phyloP scores from a whole-genome alignment of 2,113 vertebrate species.

The Tringa solitaria region DNA sequence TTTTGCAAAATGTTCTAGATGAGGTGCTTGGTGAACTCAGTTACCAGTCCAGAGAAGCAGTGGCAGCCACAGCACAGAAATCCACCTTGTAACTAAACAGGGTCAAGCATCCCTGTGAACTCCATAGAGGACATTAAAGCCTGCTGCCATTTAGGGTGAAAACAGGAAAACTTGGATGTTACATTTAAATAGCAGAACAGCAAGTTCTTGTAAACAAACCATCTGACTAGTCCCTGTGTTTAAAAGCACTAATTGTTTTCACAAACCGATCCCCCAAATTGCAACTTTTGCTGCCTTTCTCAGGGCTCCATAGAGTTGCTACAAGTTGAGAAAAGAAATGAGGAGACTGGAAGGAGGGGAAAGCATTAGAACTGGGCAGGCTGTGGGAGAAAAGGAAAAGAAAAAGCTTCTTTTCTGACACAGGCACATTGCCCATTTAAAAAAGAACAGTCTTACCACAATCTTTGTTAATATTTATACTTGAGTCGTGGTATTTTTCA shows the following conservation, averaged over 20 bases:
- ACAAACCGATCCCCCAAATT: background rate
- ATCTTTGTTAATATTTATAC: constrained; percentile 10
- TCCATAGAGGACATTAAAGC: background rate
- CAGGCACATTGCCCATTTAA: background rate
- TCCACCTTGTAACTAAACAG: background rate
- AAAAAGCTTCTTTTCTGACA: background rate
- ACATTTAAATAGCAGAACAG: background rate
- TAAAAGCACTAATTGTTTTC: constrained; percentile 4
- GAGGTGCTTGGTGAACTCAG: background rate
- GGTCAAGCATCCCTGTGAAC: background rate
- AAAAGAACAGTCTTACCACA: background rate
- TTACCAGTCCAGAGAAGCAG: background rate
- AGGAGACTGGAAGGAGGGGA: background rate
- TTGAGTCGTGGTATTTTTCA: background rate
- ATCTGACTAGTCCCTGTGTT: background rate
- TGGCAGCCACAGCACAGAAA: background rate
- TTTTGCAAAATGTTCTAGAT: background rate
- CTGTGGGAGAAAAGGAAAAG: background rate
- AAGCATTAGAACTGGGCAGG: background rate
- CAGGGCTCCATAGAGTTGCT: background rate
- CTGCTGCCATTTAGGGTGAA: background rate
- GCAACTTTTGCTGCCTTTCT: background rate
- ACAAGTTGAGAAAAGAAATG: background rate
- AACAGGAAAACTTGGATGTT: constrained; percentile 38
- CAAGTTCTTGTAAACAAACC: constrained; percentile 43